phyloP scores from a whole-genome alignment of 37 sponge, comb jelly and placozoan species.

The Mnemiopsis leidyi region DNA sequence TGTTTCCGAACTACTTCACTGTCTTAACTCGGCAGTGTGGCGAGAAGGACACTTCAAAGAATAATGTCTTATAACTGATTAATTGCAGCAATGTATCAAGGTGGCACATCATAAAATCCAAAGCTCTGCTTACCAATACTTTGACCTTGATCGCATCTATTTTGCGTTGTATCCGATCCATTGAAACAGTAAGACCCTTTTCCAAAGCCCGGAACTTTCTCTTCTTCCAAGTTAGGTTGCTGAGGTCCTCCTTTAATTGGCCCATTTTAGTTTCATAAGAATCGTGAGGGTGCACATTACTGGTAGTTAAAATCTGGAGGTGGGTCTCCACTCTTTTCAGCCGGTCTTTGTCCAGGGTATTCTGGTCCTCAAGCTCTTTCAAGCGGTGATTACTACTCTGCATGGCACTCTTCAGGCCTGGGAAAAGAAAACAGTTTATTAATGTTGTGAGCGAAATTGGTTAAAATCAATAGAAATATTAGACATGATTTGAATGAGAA shows the following conservation, averaged over 20 bases:
- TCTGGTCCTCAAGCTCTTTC: not conserved
- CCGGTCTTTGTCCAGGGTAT: not conserved
- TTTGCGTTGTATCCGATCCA: not conserved
- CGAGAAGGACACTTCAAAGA: too few species aligned
- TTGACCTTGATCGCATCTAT: not conserved
- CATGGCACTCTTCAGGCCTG: not conserved
- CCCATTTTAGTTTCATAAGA: not conserved
- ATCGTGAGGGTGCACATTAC: not conserved
- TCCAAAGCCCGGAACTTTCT: not conserved
- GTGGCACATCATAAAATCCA: too few species aligned
- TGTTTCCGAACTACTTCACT: too few species aligned
- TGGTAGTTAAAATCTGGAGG: not conserved
- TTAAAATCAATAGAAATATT: too few species aligned
- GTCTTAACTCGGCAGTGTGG: too few species aligned
- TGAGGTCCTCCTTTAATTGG: not conserved
- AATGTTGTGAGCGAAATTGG: too few species aligned
- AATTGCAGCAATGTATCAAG: too few species aligned
- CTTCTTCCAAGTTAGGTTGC: not conserved
- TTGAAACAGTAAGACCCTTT: not conserved
- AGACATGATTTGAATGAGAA: too few species aligned
- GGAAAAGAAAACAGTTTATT: too few species aligned
- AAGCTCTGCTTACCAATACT: constrained; percentile 17
- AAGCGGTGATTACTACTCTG: not conserved
- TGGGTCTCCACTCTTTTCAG: not conserved
- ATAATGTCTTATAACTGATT: too few species aligned